Base-by-base conservation (phyloP, 2,888 invertebrate genomes). In the Microplitis deprimator region DNA sequence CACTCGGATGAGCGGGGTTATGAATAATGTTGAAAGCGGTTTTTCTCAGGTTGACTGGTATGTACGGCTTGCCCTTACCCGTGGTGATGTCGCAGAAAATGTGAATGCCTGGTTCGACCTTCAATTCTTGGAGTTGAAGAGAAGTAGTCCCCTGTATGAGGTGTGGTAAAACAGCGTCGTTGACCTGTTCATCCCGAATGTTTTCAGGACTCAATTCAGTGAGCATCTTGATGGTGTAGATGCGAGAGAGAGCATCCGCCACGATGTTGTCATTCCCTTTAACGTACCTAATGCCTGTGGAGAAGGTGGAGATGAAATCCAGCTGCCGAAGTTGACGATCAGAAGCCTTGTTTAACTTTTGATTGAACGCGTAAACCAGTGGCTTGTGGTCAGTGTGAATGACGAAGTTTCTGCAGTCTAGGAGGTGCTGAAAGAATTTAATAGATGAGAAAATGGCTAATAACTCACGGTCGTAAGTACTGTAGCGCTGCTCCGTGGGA, bases 321-420 rank as follows among this genome's bases (percentile, higher is more conserved):
- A 82, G 71, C 8, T 81, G 81, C 1, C 79, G 65, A 1, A 75
- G 20, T 67, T 80, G 81, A 40, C 81, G 38, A 1, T 65, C 74
- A 8, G 78, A 79, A 6, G 73, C 73, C 61, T 79, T 80, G 6
- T 80, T 77, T 1, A 65, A 17, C 7, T 68, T 71, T 17, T 78
- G 72, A 5, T 64, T 16, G 62, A 82, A 81, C 1, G 81, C 81
- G 70, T 73, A 81, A 5, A 40, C 76, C 1, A 82, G 39, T 10
- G 80, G 82, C 72, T 80, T 80, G 64, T 82, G 81, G 64, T 82
- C 80, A 0, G 83, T 80, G 2, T 68, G 20, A 0, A 82, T 76
- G 0, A 73, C 68, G 64, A 83, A 81, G 1, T 64, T 20, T 5
- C 79, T 29, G 5, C 78, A 77, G 17, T 82, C 81, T 0, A 83